A percentile compares a stretch with the other conserved stretches of the same genome.
Conservation (phyloP, 2,888 invertebrate species). For the Drosophila multiciliata region DNA sequence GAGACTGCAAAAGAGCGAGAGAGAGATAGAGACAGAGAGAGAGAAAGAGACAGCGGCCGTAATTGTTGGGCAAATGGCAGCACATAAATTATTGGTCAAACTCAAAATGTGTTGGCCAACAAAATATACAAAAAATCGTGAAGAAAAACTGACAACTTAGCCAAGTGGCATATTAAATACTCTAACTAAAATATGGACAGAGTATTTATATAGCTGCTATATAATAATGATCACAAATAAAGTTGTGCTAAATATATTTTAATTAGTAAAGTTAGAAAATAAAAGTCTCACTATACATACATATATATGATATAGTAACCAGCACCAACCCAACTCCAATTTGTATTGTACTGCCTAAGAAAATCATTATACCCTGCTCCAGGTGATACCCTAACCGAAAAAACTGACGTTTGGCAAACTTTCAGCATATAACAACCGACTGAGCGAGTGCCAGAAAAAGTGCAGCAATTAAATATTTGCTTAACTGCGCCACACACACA, state of each 20-base stretch:
- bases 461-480: constrained; percentile 84
- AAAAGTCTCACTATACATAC: too few relatives aligned
- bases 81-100: constrained; percentile 84
- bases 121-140: constrained; percentile 15
- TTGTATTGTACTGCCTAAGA: neutral
- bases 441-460: constrained; percentile 67
- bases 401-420: constrained; percentile 67
- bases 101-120: constrained; percentile 55
- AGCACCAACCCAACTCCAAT: neutral
- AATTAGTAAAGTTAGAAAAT: neutral
- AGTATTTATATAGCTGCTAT: neutral
- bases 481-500: constrained; percentile 74
- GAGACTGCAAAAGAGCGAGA: neutral
- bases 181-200: neutral
- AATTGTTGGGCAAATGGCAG: constrained; percentile 83
- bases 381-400: constrained; percentile 7
- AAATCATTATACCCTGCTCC: neutral
- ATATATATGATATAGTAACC: neutral
- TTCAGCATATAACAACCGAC: constrained; percentile 51
- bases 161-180: neutral
- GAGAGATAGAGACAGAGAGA: constrained; percentile 12
- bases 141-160: neutral
- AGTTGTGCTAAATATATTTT: neutral
- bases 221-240: neutral
- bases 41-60: constrained; percentile 47